These are phyloP conservation scores for Philereme vetulata DNA, from an alignment of 2,888 invertebrate species.

Conservation along the genomic window DNA sequence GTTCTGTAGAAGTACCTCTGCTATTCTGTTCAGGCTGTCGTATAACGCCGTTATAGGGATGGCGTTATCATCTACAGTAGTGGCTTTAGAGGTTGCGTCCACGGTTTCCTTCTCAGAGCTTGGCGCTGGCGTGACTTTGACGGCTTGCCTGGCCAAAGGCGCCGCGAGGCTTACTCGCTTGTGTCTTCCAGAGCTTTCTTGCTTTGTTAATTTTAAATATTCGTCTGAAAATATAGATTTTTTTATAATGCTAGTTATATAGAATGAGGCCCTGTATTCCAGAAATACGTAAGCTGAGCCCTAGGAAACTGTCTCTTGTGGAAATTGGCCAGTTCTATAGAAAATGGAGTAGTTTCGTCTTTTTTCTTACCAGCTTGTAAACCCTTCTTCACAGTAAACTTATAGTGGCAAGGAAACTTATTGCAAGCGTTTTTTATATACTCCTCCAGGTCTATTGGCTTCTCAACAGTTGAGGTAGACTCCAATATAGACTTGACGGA, in stretches of 20 bases:
- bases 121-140: not conserved
- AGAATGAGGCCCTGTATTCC: too few species aligned
- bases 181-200: constrained; percentile 10
- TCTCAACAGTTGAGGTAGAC: constrained; percentile 18
- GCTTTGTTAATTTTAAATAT: not conserved
- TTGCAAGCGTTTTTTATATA: constrained; percentile 39
- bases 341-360: not conserved
- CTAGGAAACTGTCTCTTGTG: too few species aligned
- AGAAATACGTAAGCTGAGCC: too few species aligned
- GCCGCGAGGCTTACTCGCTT: constrained; percentile 11
- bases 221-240: constrained; percentile 11
- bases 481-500: constrained; percentile 33
- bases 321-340: too few species aligned
- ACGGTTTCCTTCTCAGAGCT: constrained; percentile 10
- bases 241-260: too few species aligned
- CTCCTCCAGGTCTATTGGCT: constrained; percentile 41
- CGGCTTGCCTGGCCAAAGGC: not conserved
- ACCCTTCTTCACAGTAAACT: constrained; percentile 44
- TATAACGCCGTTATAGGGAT: constrained; percentile 47
- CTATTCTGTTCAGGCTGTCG: constrained; percentile 47
- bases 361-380: constrained; percentile 37
- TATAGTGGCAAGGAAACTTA: constrained; percentile 45
- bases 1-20: constrained; percentile 49
- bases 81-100: constrained; percentile 8
- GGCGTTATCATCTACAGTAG: constrained; percentile 13